A percentile compares a stretch with the other conserved stretches of the same genome.
Conservation (phyloP, 2,113 vertebrate genomes). For the Anthoscopus minutus region DNA sequence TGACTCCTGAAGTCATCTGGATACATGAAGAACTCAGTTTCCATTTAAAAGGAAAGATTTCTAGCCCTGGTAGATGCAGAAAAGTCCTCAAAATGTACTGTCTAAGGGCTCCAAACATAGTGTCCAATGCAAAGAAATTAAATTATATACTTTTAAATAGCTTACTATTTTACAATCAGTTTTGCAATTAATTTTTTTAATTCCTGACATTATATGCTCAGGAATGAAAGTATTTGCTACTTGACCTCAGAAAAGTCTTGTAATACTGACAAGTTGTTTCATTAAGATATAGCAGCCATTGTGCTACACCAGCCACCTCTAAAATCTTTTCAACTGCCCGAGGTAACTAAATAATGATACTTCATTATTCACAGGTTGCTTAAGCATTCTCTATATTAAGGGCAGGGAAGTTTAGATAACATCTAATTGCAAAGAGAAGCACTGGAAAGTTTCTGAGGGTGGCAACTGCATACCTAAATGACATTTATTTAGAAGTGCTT, state of each 20-base stretch:
- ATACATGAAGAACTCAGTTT: background rate
- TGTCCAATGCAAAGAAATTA: background rate
- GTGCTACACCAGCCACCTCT: background rate
- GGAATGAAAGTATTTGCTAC: background rate
- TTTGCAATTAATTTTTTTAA: background rate
- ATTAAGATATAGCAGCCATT: background rate
- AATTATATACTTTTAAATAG: background rate
- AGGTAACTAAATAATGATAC: background rate
- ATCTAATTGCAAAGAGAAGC: constrained; percentile 37
- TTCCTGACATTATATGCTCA: background rate
- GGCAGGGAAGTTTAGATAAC: constrained; percentile 40
- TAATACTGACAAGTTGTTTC: background rate
- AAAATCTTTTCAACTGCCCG: background rate
- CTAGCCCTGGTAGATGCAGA: background rate
- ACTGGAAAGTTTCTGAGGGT: constrained; percentile 40
- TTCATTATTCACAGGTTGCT: background rate
- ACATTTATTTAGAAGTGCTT: constrained; percentile 49
- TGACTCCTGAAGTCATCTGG: background rate
- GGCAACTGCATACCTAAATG: constrained; percentile 47
- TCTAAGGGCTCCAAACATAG: background rate
- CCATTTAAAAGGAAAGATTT: background rate
- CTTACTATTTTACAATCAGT: background rate
- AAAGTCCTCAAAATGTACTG: background rate
- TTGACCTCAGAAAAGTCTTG: background rate
- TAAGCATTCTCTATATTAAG: constrained; percentile 10